Evolutionary conservation across 2,113 vertebrate genomes (phyloP), one percentile per base, ranked within the genome.

Genomic region (Crocuta crocuta): DNA sequence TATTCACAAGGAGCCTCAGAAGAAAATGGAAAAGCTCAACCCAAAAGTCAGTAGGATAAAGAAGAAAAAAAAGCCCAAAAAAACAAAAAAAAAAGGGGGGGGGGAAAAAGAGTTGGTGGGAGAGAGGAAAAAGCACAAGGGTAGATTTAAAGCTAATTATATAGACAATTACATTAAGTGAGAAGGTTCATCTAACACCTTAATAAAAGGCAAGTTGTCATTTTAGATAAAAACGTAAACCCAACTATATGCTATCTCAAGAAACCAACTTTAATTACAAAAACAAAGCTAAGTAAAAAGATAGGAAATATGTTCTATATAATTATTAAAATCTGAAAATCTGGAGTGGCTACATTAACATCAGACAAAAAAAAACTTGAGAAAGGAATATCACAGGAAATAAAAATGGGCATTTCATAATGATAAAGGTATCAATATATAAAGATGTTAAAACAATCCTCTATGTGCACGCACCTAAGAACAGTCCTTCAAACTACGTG

Each of bases 401-500:
- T 48, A 45, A 89, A 95, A 87, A 74, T 31, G 24, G n/a, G 7
- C n/a, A 81, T 80, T 89, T 91, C 39, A 88, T 87, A 87, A 91
- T 28, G 19, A 80, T 70, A 58, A 74, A 21, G 13, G 11, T 65
- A 82, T 53, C 33, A 91, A 43, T 68, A 43, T 2, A 53, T 35
- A 66, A 92, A 78, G 9, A 70, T 74, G 4, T 55, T 58, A 84
- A 15, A n/a, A 24, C 1, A 95, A 65, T 80, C 35, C 33, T 94
- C 73, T 78, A 76, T 24, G 19, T 61, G n/a, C 53, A 35, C 16
- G 12, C 1, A 87, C 3, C 11, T 61, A 58, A 45, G 35, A 92
- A n/a, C 2, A 90, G 8, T 23, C 2, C 9, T 90, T 92, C 7
- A 81, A 61, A 70, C n/a, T 92, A 68, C 23, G 68, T 50, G 45